These are phyloP conservation scores for Pseudomyrmex dendroicus DNA, from an alignment of 1,140 invertebrate species.

Conservation along the genomic window DNA sequence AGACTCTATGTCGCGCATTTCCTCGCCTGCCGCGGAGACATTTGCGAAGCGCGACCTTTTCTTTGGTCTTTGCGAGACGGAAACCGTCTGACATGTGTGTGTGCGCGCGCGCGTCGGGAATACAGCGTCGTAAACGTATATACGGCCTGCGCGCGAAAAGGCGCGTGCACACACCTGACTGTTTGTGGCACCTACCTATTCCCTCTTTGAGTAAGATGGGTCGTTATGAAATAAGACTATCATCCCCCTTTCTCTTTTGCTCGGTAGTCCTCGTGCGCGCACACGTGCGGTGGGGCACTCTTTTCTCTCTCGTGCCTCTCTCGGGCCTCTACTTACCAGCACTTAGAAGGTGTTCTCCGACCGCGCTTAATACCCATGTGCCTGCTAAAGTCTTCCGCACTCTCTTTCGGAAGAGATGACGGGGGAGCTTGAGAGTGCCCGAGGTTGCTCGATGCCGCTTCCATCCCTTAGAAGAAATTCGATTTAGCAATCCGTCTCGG, in stretches of 20 bases:
- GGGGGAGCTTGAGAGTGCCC: constrained; percentile 36
- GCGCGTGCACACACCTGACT: constrained; percentile 10
- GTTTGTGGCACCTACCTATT: constrained; percentile 57
- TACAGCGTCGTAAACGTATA: constrained; percentile 33
- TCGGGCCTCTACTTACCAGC: constrained; percentile 67
- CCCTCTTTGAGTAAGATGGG: constrained; percentile 63
- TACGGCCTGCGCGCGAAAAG: constrained; percentile 9
- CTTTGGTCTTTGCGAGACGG: constrained; percentile 58
- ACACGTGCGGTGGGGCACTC: constrained; percentile 31
- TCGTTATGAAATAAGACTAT: constrained; percentile 66
- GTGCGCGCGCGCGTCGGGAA: not conserved
- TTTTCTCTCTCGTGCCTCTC: constrained; percentile 54
- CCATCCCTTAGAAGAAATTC: constrained; percentile 55
- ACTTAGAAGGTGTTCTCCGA: constrained; percentile 69
- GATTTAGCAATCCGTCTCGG: constrained; percentile 57
- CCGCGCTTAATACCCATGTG: constrained; percentile 60
- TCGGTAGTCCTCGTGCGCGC: constrained; percentile 17
- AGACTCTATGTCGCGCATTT: constrained; percentile 37
- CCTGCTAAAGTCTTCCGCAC: constrained; percentile 49
- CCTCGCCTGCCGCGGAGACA: constrained; percentile 50
- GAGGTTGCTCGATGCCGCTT: constrained; percentile 30
- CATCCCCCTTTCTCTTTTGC: constrained; percentile 17
- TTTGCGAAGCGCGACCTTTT: constrained; percentile 60
- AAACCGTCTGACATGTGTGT: constrained; percentile 26
- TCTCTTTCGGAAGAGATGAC: constrained; percentile 44